Percentiles rank a stretch among this genome's conserved stretches.
phyloP scores from a whole-genome alignment of 2,797 vertebrate genomes.

The Scleropages formosus region DNA sequence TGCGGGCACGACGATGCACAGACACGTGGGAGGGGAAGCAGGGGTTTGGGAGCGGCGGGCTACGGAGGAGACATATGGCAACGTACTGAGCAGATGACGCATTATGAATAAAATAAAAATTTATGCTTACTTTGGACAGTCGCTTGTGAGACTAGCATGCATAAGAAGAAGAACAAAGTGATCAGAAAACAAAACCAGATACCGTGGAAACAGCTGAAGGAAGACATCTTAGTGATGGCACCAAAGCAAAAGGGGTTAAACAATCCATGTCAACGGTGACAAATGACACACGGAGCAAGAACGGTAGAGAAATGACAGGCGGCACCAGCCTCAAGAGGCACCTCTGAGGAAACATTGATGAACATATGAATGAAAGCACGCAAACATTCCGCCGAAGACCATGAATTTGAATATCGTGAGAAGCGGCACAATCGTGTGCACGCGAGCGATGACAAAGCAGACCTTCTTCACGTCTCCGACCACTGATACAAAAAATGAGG shows the following conservation, averaged over 20 bases:
- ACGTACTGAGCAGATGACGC: too few relatives aligned
- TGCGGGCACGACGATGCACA: slow-evolving; percentile 5
- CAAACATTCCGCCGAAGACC: too few relatives aligned
- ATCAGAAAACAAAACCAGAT: slow-evolving; percentile 66
- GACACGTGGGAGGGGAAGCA: slow-evolving; percentile 19
- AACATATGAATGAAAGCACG: neutral
- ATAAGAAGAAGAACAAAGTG: slow-evolving; percentile 73
- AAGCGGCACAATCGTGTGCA: too few relatives aligned
- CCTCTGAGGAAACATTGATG: neutral
- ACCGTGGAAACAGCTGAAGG: slow-evolving; percentile 13
- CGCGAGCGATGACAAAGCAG: too few relatives aligned
- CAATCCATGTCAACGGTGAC: neutral
- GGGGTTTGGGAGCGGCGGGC: slow-evolving; percentile 23
- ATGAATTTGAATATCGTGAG: neutral
- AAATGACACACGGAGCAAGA: slow-evolving; percentile 6
- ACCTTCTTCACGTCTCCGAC: too few relatives aligned
- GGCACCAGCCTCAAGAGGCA: neutral
- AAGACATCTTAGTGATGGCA: slow-evolving; percentile 30
- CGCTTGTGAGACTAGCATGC: slow-evolving; percentile 84
- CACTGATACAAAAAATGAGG: too few relatives aligned
- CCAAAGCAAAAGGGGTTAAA: slow-evolving; percentile 20
- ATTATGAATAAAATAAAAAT: slow-evolving; percentile 45
- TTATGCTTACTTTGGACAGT: slow-evolving; percentile 84
- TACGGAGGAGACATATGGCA: too few relatives aligned
- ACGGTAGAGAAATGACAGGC: neutral